Conservation (phyloP, 2,797 vertebrate genomes). For the Rhincodon typus region DNA sequence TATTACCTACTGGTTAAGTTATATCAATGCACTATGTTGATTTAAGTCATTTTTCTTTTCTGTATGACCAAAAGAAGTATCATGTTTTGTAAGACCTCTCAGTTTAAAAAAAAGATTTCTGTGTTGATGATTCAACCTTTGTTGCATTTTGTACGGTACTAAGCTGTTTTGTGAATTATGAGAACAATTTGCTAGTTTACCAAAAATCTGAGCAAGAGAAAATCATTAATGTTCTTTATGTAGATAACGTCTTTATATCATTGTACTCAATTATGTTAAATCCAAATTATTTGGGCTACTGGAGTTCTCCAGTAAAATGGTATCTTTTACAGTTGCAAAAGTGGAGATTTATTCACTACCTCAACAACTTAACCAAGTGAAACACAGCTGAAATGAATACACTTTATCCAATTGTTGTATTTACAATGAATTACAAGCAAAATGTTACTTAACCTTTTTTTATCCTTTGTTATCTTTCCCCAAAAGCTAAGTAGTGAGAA, state of each 20-base stretch:
- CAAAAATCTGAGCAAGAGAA: background rate
- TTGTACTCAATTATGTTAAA: background rate
- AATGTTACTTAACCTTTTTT: background rate
- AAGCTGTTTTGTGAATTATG: background rate
- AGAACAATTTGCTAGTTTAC: background rate
- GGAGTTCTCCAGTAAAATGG: background rate
- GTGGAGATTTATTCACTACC: background rate
- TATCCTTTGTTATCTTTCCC: too few relatives aligned
- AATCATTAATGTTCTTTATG: background rate
- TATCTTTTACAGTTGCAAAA: background rate
- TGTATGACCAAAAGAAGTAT: background rate
- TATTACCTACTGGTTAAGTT: background rate
- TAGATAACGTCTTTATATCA: background rate
- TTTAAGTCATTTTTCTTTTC: background rate
- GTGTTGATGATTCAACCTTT: background rate
- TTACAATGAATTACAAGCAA: background rate
- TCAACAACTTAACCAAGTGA: background rate
- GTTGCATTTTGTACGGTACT: background rate
- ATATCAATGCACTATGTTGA: background rate
- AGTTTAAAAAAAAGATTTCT: background rate
- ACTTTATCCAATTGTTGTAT: background rate
- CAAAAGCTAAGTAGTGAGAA: background rate
- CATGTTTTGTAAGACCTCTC: background rate
- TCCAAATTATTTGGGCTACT: background rate
- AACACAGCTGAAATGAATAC: background rate